phyloP scores from a whole-genome alignment of 1,140 invertebrate species.

The Orius insidiosus region DNA sequence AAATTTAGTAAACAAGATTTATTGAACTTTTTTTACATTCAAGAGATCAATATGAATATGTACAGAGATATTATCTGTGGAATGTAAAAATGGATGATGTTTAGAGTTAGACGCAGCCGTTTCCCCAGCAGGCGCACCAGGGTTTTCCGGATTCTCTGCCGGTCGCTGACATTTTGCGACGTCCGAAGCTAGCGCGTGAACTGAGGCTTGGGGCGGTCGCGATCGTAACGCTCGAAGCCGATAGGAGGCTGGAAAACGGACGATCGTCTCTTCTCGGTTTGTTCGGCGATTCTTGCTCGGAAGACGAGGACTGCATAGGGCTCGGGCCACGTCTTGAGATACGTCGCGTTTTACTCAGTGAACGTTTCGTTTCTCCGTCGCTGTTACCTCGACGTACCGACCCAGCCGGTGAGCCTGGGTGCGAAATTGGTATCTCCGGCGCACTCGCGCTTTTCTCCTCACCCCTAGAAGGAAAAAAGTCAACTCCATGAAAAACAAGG shows the following conservation, averaged over 20 bases:
- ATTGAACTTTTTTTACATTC: too few relatives aligned
- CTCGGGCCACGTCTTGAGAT: background rate
- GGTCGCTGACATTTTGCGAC: constrained; percentile 20
- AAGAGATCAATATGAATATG: too few relatives aligned
- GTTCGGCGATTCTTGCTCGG: constrained; percentile 19
- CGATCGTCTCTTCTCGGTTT: constrained; percentile 18
- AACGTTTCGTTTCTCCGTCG: constrained; percentile 1
- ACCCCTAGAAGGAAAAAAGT: too few relatives aligned
- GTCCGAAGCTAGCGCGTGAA: constrained; percentile 19
- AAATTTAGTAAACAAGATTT: too few relatives aligned
- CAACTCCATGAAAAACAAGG: too few relatives aligned
- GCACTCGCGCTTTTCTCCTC: constrained; percentile 2
- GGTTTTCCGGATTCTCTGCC: constrained; percentile 24
- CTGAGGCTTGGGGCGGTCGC: constrained; percentile 22
- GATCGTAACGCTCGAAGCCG: constrained; percentile 14
- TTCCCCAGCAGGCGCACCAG: constrained; percentile 35
- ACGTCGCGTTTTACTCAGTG: background rate
- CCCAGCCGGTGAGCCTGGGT: background rate
- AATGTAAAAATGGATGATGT: too few relatives aligned
- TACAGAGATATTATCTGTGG: too few relatives aligned
- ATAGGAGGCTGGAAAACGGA: constrained; percentile 12
- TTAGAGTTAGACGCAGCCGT: constrained; percentile 27
- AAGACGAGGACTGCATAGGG: constrained; percentile 2
- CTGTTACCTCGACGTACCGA: background rate
- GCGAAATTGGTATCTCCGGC: too few relatives aligned